Percentiles rank a stretch among this genome's conserved stretches.
phyloP scores from a whole-genome alignment of 92 coral and sea anemone species.

The Umimayanthus chanpuru region DNA sequence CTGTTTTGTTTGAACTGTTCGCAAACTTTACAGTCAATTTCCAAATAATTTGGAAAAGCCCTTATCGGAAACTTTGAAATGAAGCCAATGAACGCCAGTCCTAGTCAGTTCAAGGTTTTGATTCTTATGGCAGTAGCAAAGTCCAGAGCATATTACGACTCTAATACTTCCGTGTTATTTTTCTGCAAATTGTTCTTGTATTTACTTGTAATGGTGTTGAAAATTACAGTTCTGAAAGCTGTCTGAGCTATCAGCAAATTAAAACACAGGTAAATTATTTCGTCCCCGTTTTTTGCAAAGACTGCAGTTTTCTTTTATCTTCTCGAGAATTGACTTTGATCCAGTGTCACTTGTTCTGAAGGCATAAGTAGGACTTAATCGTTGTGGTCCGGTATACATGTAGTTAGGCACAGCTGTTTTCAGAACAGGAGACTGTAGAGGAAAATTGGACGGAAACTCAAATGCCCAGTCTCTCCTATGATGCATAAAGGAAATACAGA shows the following conservation, averaged over 20 bases:
- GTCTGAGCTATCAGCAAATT: not conserved
- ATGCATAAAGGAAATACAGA: slow-evolving; percentile 5
- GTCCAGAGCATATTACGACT: too few species aligned
- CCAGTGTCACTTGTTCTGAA: not conserved
- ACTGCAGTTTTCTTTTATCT: not conserved
- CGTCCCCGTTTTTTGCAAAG: not conserved
- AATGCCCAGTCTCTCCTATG: not conserved
- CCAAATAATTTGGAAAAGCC: too few species aligned
- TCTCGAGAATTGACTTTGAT: not conserved
- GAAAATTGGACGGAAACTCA: slow-evolving; percentile 34
- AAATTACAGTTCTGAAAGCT: not conserved
- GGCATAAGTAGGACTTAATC: not conserved
- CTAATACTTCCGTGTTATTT: too few species aligned
- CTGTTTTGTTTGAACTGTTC: too few species aligned
- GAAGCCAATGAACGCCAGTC: too few species aligned
- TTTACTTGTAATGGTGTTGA: too few species aligned
- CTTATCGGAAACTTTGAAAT: too few species aligned
- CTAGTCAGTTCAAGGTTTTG: too few species aligned
- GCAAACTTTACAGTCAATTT: too few species aligned
- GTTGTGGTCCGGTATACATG: not conserved
- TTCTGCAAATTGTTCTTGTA: too few species aligned
- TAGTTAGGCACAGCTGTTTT: not conserved
- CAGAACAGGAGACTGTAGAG: not conserved
- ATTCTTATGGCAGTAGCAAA: too few species aligned
- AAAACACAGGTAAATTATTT: not conserved